phyloP scores from a whole-genome alignment of 2,113 vertebrate genomes.

The Myodes glareolus region DNA sequence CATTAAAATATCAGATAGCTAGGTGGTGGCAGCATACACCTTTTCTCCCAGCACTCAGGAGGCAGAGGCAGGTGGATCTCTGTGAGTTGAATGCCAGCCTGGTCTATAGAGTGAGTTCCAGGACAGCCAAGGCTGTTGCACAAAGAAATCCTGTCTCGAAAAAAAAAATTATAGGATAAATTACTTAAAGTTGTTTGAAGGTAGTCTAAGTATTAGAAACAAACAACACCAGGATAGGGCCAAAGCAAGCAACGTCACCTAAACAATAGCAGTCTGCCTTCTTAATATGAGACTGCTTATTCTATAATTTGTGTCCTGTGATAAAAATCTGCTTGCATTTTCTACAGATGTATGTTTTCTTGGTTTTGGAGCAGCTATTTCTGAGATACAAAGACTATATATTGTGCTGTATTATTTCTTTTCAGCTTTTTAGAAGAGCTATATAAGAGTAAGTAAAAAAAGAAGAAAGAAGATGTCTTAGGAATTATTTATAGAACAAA shows the following conservation, averaged over 20 bases:
- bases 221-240: neutral
- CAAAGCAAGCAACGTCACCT: neutral
- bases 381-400: neutral
- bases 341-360: neutral
- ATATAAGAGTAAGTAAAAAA: neutral
- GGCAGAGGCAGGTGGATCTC: no score
- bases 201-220: neutral
- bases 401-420: neutral
- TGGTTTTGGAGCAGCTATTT: constrained; percentile 11
- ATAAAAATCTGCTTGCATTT: neutral
- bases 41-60: no score
- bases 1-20: neutral
- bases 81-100: no score
- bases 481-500: neutral
- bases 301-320: neutral
- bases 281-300: neutral
- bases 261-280: neutral
- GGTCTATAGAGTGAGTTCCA: no score
- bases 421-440: neutral
- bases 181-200: neutral
- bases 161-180: neutral
- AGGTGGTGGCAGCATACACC: no score
- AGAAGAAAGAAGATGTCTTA: neutral
- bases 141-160: no score
- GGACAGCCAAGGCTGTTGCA: no score